A percentile compares a stretch with the other conserved stretches of the same genome.
Evolutionary conservation across 2,888 invertebrate species (phyloP).

Genomic region (Eupelmus urozonus): DNA sequence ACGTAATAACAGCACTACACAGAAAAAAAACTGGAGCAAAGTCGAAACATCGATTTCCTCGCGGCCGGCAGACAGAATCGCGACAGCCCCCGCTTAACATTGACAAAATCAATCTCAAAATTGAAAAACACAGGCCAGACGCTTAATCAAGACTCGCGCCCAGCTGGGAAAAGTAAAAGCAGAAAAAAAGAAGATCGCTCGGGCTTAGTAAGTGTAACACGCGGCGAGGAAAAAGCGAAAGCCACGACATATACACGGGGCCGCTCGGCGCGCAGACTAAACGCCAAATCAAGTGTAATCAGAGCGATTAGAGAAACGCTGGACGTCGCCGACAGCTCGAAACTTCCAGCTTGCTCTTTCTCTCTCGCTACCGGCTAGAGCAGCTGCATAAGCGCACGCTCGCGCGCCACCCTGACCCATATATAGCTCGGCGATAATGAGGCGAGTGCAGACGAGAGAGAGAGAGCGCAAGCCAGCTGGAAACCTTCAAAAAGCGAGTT

Average conservation of each 20-base stretch:
- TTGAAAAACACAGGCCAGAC: too few species aligned
- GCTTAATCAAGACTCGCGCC: too few species aligned
- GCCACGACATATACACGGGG: too few species aligned
- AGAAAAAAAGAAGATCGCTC: neutral
- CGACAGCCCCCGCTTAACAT: too few species aligned
- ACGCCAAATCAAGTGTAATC: constrained; percentile 27
- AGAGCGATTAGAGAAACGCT: constrained; percentile 26
- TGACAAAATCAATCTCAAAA: too few species aligned
- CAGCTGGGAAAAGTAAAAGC: neutral
- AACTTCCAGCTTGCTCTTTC: neutral
- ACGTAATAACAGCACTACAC: too few species aligned
- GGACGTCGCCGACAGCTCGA: neutral
- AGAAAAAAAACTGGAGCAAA: neutral
- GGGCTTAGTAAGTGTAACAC: neutral
- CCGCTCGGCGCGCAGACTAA: too few species aligned
- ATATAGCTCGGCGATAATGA: constrained; percentile 8
- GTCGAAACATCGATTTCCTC: neutral
- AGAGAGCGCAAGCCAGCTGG: neutral
- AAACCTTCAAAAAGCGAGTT: constrained; percentile 9
- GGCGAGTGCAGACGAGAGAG: neutral
- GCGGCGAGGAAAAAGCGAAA: too few species aligned
- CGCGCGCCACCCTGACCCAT: constrained; percentile 17
- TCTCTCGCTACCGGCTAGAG: too few species aligned
- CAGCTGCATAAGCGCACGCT: neutral
- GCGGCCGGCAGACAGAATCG: neutral